These are phyloP conservation scores for Limnephilus auricula DNA, from an alignment of 2,888 invertebrate genomes.

Conservation along the genomic window DNA sequence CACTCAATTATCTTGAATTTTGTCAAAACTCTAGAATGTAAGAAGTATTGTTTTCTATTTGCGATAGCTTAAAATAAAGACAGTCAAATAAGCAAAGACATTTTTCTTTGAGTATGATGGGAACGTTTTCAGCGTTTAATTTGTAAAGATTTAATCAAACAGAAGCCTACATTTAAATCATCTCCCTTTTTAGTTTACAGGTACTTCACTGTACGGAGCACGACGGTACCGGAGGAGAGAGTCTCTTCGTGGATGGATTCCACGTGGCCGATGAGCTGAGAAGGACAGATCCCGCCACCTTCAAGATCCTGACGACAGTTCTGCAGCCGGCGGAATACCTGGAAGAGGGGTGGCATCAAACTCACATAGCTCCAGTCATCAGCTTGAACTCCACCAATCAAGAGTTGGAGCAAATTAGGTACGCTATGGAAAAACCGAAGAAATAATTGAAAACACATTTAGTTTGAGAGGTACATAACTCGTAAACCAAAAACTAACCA, in stretches of 20 bases:
- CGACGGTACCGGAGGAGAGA: conserved; percentile 83
- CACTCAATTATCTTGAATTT: neutral
- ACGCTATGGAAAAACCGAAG: conserved; percentile 2
- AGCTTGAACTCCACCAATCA: conserved; percentile 76
- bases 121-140: neutral
- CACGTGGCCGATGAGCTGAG: conserved; percentile 79
- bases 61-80: neutral
- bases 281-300: conserved; percentile 77
- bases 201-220: conserved; percentile 75
- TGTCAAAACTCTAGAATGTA: neutral
- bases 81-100: neutral
- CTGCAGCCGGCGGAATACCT: conserved; percentile 82
- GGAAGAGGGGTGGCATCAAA: conserved; percentile 80
- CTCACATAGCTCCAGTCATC: conserved; percentile 79
- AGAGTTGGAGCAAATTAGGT: conserved; percentile 81
- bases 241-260: conserved; percentile 86
- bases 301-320: conserved; percentile 78
- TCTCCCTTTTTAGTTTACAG: conserved; percentile 71
- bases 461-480: no score
- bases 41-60: neutral
- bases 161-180: neutral
- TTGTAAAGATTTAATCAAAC: neutral
- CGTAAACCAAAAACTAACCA: no score
- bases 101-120: neutral
- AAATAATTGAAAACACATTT: neutral